Evolutionary conservation across 2,797 vertebrate species (phyloP).

Genomic region (Peromyscus attwateri): DNA sequence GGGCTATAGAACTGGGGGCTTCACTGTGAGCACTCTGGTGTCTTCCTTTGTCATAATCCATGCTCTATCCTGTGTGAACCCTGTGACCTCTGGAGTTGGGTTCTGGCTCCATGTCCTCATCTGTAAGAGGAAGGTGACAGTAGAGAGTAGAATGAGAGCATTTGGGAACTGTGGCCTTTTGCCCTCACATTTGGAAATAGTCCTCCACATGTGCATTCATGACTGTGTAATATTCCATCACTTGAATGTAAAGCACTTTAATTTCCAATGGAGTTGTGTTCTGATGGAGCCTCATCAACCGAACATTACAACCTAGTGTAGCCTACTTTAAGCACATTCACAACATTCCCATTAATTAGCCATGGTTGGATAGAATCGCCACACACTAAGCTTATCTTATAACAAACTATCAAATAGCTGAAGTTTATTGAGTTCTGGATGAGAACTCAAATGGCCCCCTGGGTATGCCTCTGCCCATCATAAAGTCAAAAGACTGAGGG

Average conservation of each 20-base stretch:
- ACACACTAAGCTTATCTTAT: neutral
- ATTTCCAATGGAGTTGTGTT: neutral
- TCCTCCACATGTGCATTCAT: neutral
- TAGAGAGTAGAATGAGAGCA: neutral
- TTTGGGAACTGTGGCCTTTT: neutral
- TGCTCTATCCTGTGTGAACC: neutral
- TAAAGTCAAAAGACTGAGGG: neutral
- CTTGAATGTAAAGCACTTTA: neutral
- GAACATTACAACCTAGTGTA: neutral
- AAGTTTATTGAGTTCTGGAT: neutral
- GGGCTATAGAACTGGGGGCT: neutral
- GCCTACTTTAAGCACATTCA: neutral
- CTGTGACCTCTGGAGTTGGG: neutral
- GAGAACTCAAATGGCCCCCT: neutral
- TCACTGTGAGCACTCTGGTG: fast-evolving
- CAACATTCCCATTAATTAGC: neutral
- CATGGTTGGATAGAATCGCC: neutral
- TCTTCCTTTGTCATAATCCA: neutral
- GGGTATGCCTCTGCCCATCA: neutral
- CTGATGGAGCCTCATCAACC: neutral
- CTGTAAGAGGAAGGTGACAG: neutral
- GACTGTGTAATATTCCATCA: neutral
- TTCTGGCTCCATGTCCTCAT: neutral
- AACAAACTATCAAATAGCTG: neutral
- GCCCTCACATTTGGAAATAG: neutral